Evolutionary conservation across 2,797 vertebrate species (phyloP).

Genomic region (Sebastes alutus): DNA sequence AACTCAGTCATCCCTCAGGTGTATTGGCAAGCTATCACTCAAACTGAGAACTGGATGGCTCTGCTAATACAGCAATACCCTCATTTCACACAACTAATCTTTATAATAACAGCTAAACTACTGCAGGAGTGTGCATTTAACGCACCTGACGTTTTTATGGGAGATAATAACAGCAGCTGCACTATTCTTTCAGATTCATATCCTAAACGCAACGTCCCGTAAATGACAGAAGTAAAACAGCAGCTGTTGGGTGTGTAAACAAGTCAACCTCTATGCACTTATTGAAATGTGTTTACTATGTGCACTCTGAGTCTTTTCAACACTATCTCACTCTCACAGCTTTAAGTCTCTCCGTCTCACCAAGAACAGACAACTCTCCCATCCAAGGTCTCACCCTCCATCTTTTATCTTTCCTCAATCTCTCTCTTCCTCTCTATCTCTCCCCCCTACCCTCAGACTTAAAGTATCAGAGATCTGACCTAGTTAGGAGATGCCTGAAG

Average conservation of each 20-base stretch:
- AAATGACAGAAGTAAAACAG: conserved; percentile 61
- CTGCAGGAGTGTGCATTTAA: conserved; percentile 28
- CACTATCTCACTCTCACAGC: conserved; percentile 48
- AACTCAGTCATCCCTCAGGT: conserved; percentile 64
- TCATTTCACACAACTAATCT: conserved; percentile 58
- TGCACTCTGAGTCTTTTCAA: neutral
- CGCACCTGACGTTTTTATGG: conserved; percentile 45
- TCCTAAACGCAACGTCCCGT: conserved; percentile 42
- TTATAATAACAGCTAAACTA: conserved; percentile 37
- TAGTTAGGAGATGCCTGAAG: conserved; percentile 73
- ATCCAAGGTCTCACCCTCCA: conserved; percentile 53
- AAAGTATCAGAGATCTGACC: conserved; percentile 76
- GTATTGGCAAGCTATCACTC: conserved; percentile 68
- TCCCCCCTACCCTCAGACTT: conserved; percentile 55
- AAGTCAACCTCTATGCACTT: conserved; percentile 46
- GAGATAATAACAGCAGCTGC: conserved; percentile 42
- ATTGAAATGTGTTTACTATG: conserved; percentile 44
- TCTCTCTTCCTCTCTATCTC: conserved; percentile 48
- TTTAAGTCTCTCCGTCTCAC: conserved; percentile 51
- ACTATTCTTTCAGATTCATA: conserved; percentile 16
- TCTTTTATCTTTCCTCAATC: conserved; percentile 72
- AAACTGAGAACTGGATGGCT: conserved; percentile 54
- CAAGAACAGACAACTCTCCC: conserved; percentile 58
- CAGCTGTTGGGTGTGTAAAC: conserved; percentile 63
- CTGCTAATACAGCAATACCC: conserved; percentile 45